Evolutionary conservation across 2,888 invertebrate species (phyloP).

Genomic region (Brachypterus glaber): DNA sequence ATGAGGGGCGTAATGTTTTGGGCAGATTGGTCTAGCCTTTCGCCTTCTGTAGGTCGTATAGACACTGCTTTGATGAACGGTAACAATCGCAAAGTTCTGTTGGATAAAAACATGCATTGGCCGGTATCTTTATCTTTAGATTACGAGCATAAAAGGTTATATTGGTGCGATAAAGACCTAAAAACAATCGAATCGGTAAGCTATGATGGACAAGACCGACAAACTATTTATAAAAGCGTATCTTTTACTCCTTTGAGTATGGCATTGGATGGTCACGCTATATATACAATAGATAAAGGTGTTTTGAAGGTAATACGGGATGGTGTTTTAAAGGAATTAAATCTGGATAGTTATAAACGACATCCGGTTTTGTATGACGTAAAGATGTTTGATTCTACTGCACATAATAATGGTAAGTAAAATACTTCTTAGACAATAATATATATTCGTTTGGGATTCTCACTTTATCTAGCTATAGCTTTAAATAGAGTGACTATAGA

Average conservation of each 20-base stretch:
- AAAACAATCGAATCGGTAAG: constrained; percentile 63
- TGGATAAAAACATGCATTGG: constrained; percentile 53
- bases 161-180: constrained; percentile 65
- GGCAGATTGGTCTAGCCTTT: constrained; percentile 56
- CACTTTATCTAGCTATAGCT: too few relatives aligned
- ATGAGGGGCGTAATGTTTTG: constrained; percentile 65
- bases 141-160: constrained; percentile 45
- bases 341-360: constrained; percentile 47
- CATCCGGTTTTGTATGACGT: constrained; percentile 59
- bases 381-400: constrained; percentile 52
- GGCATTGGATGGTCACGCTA: constrained; percentile 35
- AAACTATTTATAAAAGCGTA: constrained; percentile 42
- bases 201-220: constrained; percentile 46
- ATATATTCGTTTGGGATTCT: too few relatives aligned
- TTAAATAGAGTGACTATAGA: too few relatives aligned
- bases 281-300: constrained; percentile 58
- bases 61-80: constrained; percentile 71
- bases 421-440: too few relatives aligned
- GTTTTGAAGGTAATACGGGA: constrained; percentile 45
- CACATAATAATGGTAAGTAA: constrained; percentile 47
- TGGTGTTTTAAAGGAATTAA: constrained; percentile 42
- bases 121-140: constrained; percentile 69
- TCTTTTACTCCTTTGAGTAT: constrained; percentile 42
- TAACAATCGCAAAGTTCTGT: constrained; percentile 43
- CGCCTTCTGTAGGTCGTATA: constrained; percentile 47